Percentiles rank a stretch among this genome's conserved stretches.
These are phyloP conservation scores for Notothenia rossii DNA, from an alignment of 2,113 vertebrate genomes.

Conservation along the genomic window DNA sequence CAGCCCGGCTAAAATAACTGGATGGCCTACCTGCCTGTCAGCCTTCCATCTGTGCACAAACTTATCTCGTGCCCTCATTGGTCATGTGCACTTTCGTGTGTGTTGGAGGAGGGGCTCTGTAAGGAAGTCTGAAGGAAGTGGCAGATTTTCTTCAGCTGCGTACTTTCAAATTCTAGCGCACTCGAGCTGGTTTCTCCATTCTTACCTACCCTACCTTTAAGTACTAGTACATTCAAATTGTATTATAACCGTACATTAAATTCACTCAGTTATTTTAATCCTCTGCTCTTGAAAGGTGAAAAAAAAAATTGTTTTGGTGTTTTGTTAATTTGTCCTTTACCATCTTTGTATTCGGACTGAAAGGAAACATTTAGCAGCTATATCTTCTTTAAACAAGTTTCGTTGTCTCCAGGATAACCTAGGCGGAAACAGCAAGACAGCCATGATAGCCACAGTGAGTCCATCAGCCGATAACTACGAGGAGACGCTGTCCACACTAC, in stretches of 20 bases:
- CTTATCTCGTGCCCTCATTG: too few relatives aligned
- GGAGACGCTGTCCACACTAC: slow-evolving; percentile 95
- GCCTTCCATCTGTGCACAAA: too few relatives aligned
- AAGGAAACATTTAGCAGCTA: not conserved
- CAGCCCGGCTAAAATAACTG: too few relatives aligned
- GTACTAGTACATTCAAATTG: not conserved
- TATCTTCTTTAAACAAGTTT: not conserved
- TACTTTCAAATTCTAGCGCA: too few relatives aligned
- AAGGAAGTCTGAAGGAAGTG: too few relatives aligned
- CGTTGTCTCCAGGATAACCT: slow-evolving; percentile 90
- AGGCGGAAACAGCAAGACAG: slow-evolving; percentile 98
- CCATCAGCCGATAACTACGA: slow-evolving; percentile 98
- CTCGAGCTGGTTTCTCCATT: too few relatives aligned
- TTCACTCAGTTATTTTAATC: not conserved
- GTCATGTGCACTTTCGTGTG: too few relatives aligned
- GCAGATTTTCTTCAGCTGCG: too few relatives aligned
- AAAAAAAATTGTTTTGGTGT: too few relatives aligned
- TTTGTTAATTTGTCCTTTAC: not conserved
- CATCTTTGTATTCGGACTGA: not conserved
- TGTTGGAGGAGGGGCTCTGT: too few relatives aligned
- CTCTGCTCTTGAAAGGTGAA: not conserved
- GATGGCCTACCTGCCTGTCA: too few relatives aligned
- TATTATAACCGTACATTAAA: not conserved
- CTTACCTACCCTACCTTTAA: not conserved
- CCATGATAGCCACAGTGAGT: slow-evolving; percentile 98